Percentiles rank a stretch among this genome's conserved stretches.
phyloP scores from a whole-genome alignment of 2,888 invertebrate genomes.

The Pegoplata infirma region DNA sequence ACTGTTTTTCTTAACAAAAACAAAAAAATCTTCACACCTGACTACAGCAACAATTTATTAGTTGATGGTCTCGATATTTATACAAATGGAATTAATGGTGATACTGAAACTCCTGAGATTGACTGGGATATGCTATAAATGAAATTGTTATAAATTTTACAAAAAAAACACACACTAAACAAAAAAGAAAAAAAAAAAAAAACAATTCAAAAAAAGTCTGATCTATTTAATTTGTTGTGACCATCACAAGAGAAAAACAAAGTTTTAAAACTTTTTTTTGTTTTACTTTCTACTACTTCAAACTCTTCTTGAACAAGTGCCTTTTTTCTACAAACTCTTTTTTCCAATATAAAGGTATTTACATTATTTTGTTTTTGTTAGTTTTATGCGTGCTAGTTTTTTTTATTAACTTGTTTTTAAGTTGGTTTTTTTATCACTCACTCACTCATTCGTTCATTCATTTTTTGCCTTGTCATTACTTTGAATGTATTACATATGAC shows the following conservation, averaged over 20 bases:
- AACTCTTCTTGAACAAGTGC: neutral
- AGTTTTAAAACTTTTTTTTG: slow-evolving; percentile 9
- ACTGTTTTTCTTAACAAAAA: too few relatives aligned
- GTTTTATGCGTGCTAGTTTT: neutral
- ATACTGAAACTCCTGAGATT: slow-evolving; percentile 26
- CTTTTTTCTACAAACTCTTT: neutral
- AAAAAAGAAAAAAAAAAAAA: slow-evolving; percentile 18
- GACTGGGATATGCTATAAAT: slow-evolving; percentile 53
- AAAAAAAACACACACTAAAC: too few relatives aligned
- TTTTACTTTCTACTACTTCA: neutral
- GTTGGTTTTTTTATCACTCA: neutral
- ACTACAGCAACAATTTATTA: slow-evolving; percentile 26
- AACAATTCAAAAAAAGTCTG: slow-evolving; percentile 55
- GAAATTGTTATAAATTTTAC: slow-evolving; percentile 17
- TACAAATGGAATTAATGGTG: slow-evolving; percentile 49
- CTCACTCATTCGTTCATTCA: neutral
- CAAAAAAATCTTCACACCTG: too few relatives aligned
- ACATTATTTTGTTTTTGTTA: neutral
- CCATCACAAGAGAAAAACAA: slow-evolving; percentile 21
- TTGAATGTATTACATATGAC: too few relatives aligned
- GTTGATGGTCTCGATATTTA: slow-evolving; percentile 55
- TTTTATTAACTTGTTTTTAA: neutral
- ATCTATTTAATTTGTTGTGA: slow-evolving; percentile 35
- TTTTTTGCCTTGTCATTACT: neutral
- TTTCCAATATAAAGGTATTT: slow-evolving; percentile 12